Conservation (phyloP, 1,140 invertebrate species). For the Papilio helenus region DNA sequence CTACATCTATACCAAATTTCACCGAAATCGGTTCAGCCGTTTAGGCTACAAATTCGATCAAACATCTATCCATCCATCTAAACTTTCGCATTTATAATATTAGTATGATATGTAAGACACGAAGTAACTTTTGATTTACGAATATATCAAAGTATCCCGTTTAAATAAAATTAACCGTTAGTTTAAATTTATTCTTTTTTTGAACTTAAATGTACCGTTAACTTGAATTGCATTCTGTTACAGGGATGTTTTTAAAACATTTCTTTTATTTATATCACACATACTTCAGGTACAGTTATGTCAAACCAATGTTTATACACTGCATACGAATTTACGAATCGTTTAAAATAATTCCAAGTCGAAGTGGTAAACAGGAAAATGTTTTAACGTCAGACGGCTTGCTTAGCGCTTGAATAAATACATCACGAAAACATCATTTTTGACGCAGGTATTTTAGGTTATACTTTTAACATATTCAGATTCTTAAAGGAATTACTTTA, state of each 20-base stretch:
- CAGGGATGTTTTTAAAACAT: slow-evolving; percentile 10
- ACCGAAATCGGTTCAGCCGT: too few species aligned
- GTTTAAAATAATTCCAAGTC: slow-evolving; percentile 9
- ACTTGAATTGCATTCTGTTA: neutral
- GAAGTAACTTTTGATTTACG: neutral
- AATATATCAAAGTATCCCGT: neutral
- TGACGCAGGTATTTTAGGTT: neutral
- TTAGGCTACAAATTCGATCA: too few species aligned
- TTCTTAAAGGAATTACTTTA: neutral
- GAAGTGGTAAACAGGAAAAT: slow-evolving; percentile 22
- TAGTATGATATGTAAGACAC: too few species aligned
- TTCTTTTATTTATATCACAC: slow-evolving; percentile 4
- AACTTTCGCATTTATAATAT: too few species aligned
- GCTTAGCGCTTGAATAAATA: slow-evolving; percentile 25
- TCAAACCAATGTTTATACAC: slow-evolving; percentile 3
- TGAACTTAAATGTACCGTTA: slow-evolving; percentile 1
- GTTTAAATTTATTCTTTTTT: slow-evolving; percentile 4
- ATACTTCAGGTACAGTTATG: neutral
- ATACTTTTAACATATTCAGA: neutral
- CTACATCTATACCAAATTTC: too few species aligned
- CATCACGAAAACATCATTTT: neutral
- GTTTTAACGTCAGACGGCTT: slow-evolving; percentile 14
- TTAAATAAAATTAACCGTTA: neutral
- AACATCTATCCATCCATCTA: too few species aligned
- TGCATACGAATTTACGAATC: neutral